Base-by-base conservation (phyloP, 2,113 vertebrate species). In the Pogonocichla stellata region DNA sequence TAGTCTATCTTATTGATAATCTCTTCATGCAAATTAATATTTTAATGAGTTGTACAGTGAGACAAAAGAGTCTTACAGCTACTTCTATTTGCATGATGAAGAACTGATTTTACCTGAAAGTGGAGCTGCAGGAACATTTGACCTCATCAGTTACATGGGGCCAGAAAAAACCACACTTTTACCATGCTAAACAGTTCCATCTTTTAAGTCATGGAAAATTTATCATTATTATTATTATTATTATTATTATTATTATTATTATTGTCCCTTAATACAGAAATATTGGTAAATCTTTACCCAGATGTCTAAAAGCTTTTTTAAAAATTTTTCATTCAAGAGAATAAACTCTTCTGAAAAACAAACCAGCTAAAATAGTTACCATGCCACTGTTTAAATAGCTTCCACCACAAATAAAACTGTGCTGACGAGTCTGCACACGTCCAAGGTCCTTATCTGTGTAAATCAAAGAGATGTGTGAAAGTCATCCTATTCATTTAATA, bases 401-500 rank as follows among this genome's bases (percentile, higher is more conserved):
- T 15, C 53, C 29, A 72, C 26, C 45, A 65, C 38, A 62, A 88
- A 72, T 65, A 62, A 85, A 90, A 72, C 38, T 15, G 29, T 3
- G 5, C 36, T 53, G 69, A 71, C 1, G 40, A 78, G 48, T n/a
- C 77, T 75, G 20, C 56, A 56, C 19, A 29, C 2, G 0, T 29
- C 43, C 13, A 51, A 56, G n/a, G 19, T 43, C 65, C 40, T 45
- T 0, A 0, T 13, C 17, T 47, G 34, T 0, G 0, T 38, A 77
- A 91, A 91, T 73, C 25, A 64, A 43, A 53, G 50, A 54, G n/a
- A 51, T 0, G 3, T 2, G 18, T 81, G 47, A 73, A 87, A 94
- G 26, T 20, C 28, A 78, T 56, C 38, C 70, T 14, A 19, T n/a
- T 56, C 6, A 51, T 48, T 85, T 72, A 50, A 79, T 5, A 85